Percentiles rank a stretch among this genome's conserved stretches.
These are phyloP conservation scores for Scaptomyza cyrtandrae DNA, from an alignment of 2,888 invertebrate species.

Conservation along the genomic window DNA sequence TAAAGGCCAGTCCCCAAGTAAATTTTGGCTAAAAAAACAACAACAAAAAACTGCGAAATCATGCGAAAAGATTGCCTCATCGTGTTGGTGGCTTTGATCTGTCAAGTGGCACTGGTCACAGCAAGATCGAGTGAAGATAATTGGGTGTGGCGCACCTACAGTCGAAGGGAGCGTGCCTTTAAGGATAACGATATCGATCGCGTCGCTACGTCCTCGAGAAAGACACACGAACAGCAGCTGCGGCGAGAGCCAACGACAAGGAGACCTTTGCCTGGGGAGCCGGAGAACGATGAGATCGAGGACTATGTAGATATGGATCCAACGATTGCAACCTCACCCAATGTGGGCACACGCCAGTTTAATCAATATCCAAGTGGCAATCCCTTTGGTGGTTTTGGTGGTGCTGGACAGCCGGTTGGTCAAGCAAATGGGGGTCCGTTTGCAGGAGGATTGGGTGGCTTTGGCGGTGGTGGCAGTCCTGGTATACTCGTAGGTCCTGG, in stretches of 20 bases:
- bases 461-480: constrained; percentile 50
- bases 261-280: constrained; percentile 74
- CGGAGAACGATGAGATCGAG: constrained; percentile 82
- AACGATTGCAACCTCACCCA: constrained; percentile 36
- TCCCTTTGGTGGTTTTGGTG: constrained; percentile 38
- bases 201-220: constrained; percentile 36
- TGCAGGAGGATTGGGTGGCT: constrained; percentile 37
- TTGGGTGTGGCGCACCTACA: constrained; percentile 81
- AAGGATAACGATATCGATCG: constrained; percentile 51
- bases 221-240: constrained; percentile 52
- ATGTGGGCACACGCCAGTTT: constrained; percentile 77
- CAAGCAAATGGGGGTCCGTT: constrained; percentile 51
- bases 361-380: constrained; percentile 60
- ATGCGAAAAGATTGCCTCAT: constrained; percentile 66
- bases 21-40: constrained; percentile 3
- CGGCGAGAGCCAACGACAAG: constrained; percentile 82
- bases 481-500: constrained; percentile 85
- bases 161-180: constrained; percentile 66
- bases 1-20: constrained; percentile 17
- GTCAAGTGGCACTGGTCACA: constrained; percentile 42
- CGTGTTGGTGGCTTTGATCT: constrained; percentile 22
- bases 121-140: constrained; percentile 64
- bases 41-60: constrained; percentile 25
- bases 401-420: constrained; percentile 35
- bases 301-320: constrained; percentile 82